Evolutionary conservation across 2,113 vertebrate genomes (phyloP).

Genomic region (Podocnemis expansa): DNA sequence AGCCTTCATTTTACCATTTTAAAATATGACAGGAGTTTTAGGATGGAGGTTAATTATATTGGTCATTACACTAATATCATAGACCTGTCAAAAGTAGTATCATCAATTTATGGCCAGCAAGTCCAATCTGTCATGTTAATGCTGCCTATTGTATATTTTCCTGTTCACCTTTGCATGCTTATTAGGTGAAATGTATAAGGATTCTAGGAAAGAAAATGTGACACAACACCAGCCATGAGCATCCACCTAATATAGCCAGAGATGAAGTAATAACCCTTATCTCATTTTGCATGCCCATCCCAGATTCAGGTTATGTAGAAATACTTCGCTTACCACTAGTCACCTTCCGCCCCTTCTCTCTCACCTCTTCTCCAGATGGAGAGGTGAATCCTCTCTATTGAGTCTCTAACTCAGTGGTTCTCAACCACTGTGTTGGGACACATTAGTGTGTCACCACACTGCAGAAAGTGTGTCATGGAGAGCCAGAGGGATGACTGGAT

Average conservation of each 20-base stretch:
- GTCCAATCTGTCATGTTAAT: conserved; percentile 62
- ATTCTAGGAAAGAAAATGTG: conserved; percentile 40
- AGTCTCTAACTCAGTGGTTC: not conserved
- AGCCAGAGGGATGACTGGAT: too few relatives aligned
- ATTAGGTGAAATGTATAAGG: conserved; percentile 41
- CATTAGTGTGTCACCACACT: too few relatives aligned
- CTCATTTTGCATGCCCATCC: conserved; percentile 22
- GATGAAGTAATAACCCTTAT: conserved; percentile 26
- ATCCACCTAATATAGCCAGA: conserved; percentile 41
- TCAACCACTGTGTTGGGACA: too few relatives aligned
- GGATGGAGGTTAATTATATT: conserved; percentile 65
- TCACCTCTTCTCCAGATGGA: not conserved
- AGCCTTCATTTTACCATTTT: conserved; percentile 46
- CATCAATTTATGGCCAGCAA: conserved; percentile 43
- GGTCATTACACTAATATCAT: conserved; percentile 65
- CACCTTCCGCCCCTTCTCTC: not conserved
- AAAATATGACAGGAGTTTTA: conserved; percentile 56
- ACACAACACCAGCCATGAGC: conserved; percentile 33
- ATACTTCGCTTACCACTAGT: not conserved
- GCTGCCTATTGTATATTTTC: conserved; percentile 41
- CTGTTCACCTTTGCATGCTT: not conserved
- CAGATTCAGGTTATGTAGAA: not conserved
- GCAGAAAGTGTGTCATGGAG: too few relatives aligned
- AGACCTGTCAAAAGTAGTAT: conserved; percentile 46
- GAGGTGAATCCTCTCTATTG: not conserved